These are phyloP conservation scores for Dysidea cf. avara DNA, from an alignment of 37 sponge, comb jelly and placozoan genomes.

Conservation along the genomic window DNA sequence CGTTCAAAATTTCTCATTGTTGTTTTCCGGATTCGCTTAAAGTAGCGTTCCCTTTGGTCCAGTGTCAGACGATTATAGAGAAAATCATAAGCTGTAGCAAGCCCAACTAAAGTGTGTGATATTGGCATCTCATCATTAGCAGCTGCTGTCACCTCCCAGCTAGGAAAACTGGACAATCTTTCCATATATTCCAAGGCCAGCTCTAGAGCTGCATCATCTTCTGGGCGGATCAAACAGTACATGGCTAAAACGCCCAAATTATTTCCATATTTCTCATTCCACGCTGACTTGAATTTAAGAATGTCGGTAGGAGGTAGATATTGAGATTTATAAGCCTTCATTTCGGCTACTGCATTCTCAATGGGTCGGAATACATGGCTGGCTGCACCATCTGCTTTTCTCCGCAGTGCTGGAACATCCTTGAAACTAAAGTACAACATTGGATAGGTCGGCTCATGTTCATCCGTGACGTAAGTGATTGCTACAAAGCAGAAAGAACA, in stretches of 20 bases:
- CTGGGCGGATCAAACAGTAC: slow-evolving; percentile 18
- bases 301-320: slow-evolving; percentile 28
- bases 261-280: slow-evolving; percentile 43
- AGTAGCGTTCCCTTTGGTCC: background rate
- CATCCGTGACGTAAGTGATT: too few species aligned
- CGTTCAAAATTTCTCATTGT: slow-evolving; percentile 1
- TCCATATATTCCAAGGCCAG: slow-evolving; percentile 10
- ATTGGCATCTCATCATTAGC: slow-evolving; percentile 21
- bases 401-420: background rate
- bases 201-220: slow-evolving; percentile 8
- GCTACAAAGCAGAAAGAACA: too few species aligned
- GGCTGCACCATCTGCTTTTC: slow-evolving; percentile 4
- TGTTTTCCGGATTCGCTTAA: slow-evolving; percentile 3
- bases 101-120: slow-evolving; percentile 26
- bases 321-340: background rate
- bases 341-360: background rate
- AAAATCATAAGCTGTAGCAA: slow-evolving; percentile 28
- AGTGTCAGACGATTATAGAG: slow-evolving; percentile 3
- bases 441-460: too few species aligned
- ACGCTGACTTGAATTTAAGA: slow-evolving; percentile 8
- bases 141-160: slow-evolving; percentile 1
- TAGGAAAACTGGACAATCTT: slow-evolving; percentile 1
- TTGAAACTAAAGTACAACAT: slow-evolving; percentile 4
- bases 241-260: slow-evolving; percentile 17
- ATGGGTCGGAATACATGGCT: background rate